A percentile compares a stretch with the other conserved stretches of the same genome.
These are phyloP conservation scores for Macaria notata DNA, from an alignment of 2,888 invertebrate genomes.

Conservation along the genomic window DNA sequence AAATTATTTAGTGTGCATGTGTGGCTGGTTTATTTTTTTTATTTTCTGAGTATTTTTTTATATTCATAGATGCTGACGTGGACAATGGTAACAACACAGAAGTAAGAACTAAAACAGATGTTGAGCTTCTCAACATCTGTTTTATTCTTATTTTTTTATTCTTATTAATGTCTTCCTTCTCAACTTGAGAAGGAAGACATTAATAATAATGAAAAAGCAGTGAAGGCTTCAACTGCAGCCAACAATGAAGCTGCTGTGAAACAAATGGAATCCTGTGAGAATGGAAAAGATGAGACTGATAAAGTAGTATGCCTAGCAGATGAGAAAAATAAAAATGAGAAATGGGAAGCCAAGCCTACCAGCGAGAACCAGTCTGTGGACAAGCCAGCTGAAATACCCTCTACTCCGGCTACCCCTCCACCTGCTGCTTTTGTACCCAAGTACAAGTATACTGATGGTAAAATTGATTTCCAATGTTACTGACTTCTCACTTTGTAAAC, in stretches of 20 bases:
- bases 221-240: conserved; percentile 42
- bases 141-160: no score
- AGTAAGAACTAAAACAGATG: conserved; percentile 51
- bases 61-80: conserved; percentile 61
- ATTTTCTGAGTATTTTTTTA: no score
- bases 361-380: conserved; percentile 36
- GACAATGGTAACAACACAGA: conserved; percentile 70
- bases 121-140: no score
- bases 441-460: conserved; percentile 72
- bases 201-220: conserved; percentile 63
- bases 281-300: conserved; percentile 79
- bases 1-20: no score
- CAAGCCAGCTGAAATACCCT: conserved; percentile 16
- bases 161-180: no score
- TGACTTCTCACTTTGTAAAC: no score
- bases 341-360: conserved; percentile 30
- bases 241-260: conserved; percentile 52
- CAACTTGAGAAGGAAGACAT: conserved; percentile 68
- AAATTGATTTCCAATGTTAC: conserved; percentile 19
- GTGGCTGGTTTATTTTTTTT: no score
- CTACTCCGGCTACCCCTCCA: conserved; percentile 21
- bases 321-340: conserved; percentile 44
- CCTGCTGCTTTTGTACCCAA: conserved; percentile 61
- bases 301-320: conserved; percentile 65
- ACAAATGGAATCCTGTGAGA: conserved; percentile 65